Percentiles rank a stretch among this genome's conserved stretches.
phyloP scores from a whole-genome alignment of 35 echinoderm and acorn worm genomes.

The Chiridota heheva region DNA sequence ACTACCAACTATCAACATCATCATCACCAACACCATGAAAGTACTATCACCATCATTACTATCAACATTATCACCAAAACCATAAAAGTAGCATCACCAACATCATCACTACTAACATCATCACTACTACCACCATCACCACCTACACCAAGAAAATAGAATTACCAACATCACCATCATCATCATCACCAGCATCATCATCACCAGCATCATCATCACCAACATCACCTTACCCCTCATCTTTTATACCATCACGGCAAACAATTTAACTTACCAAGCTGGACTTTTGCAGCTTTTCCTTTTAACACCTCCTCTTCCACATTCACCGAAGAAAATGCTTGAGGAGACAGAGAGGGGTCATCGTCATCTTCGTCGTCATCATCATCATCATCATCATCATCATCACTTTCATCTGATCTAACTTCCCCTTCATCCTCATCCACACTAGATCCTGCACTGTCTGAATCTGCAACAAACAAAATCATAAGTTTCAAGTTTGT shows the following conservation, averaged over 20 bases:
- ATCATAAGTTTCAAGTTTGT: too few species aligned
- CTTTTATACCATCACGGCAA: neutral
- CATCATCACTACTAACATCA: too few species aligned
- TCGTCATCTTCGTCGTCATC: conserved; percentile 39
- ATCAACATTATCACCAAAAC: neutral
- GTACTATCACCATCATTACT: neutral
- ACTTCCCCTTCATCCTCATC: neutral
- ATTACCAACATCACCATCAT: neutral
- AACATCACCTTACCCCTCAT: neutral
- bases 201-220: too few species aligned
- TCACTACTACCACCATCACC: neutral
- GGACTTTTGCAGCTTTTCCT: conserved; percentile 62
- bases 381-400: neutral
- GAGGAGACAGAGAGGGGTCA: neutral
- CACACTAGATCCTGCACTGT: neutral
- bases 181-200: too few species aligned
- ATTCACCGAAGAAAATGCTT: conserved; percentile 50
- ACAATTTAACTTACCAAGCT: conserved; percentile 55
- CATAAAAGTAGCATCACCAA: neutral
- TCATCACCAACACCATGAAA: too few species aligned
- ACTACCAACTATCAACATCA: too few species aligned
- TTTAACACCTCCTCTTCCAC: conserved; percentile 44
- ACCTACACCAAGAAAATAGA: neutral
- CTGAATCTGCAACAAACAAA: too few species aligned
- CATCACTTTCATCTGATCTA: neutral